These are phyloP conservation scores for Clarias platycephalus DNA, from an alignment of 2,797 vertebrate species.

Conservation along the genomic window DNA sequence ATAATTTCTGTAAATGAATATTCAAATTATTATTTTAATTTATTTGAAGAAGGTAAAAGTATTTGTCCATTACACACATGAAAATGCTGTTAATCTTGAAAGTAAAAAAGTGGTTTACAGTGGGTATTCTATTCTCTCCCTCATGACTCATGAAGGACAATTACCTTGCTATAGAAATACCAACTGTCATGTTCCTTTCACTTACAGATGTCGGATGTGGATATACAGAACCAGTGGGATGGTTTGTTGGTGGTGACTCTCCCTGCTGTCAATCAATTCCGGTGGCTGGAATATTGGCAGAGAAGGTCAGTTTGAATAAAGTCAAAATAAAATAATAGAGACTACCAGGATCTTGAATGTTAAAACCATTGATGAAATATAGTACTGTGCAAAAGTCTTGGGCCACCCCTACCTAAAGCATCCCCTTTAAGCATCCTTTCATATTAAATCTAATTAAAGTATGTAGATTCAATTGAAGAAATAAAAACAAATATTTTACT, in stretches of 20 bases:
- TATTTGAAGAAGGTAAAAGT: not conserved
- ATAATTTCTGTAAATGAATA: not conserved
- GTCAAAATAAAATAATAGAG: not conserved
- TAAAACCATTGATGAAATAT: not conserved
- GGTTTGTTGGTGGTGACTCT: not conserved
- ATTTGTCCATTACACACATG: not conserved
- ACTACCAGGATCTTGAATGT: not conserved
- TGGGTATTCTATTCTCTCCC: constrained; percentile 43
- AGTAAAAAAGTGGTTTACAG: not conserved
- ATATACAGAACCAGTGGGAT: constrained; percentile 46
- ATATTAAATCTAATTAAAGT: too few species aligned
- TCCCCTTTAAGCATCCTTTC: too few species aligned
- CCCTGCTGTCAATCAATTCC: not conserved
- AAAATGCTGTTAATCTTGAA: not conserved
- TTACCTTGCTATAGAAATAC: constrained; percentile 63
- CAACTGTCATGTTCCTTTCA: constrained; percentile 62
- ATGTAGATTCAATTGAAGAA: too few species aligned
- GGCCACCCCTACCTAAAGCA: too few species aligned
- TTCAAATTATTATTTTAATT: not conserved
- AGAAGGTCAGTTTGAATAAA: constrained; percentile 13
- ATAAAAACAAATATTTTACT: too few species aligned
- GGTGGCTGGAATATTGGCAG: constrained; percentile 4
- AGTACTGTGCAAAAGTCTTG: too few species aligned
- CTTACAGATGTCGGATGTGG: constrained; percentile 52
- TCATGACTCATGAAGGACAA: constrained; percentile 59